A percentile compares a stretch with the other conserved stretches of the same genome.
These are phyloP conservation scores for Tryphoninae sp. DNA, from an alignment of 2,888 invertebrate species.

Conservation along the genomic window DNA sequence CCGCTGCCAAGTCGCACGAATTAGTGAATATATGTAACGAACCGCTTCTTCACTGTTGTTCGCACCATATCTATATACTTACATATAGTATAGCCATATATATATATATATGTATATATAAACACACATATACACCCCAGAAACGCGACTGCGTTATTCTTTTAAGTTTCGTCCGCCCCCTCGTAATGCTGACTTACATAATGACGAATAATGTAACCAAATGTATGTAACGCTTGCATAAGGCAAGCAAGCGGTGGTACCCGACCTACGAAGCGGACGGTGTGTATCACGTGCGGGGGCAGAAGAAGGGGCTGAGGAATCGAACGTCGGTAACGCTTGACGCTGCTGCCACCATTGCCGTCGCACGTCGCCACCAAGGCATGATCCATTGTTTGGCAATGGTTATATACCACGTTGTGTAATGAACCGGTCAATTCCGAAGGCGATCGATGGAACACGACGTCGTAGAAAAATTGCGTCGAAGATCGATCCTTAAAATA, in stretches of 20 bases:
- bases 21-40: slow-evolving; percentile 52
- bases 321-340: slow-evolving; percentile 53
- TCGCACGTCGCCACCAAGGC: slow-evolving; percentile 67
- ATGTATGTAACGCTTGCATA: slow-evolving; percentile 81
- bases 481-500: slow-evolving; percentile 26
- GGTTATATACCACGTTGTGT: slow-evolving; percentile 75
- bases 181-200: slow-evolving; percentile 77
- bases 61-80: background rate
- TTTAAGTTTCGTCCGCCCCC: slow-evolving; percentile 66
- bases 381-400: slow-evolving; percentile 79
- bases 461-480: slow-evolving; percentile 28
- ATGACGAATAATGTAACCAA: slow-evolving; percentile 79
- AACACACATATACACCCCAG: slow-evolving; percentile 8
- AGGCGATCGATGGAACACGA: slow-evolving; percentile 64
- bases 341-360: slow-evolving; percentile 65
- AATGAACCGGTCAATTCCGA: slow-evolving; percentile 74
- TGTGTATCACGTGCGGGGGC: slow-evolving; percentile 30
- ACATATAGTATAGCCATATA: background rate
- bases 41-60: slow-evolving; percentile 27
- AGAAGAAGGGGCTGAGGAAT: background rate
- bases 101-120: background rate
- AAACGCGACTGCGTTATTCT: slow-evolving; percentile 36
- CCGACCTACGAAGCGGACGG: slow-evolving; percentile 60
- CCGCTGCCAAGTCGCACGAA: slow-evolving; percentile 42
- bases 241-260: slow-evolving; percentile 71